Evolutionary conservation across 2,797 vertebrate genomes (phyloP), one percentile per base, ranked within the genome.

Genomic region (Amniataba percoides): DNA sequence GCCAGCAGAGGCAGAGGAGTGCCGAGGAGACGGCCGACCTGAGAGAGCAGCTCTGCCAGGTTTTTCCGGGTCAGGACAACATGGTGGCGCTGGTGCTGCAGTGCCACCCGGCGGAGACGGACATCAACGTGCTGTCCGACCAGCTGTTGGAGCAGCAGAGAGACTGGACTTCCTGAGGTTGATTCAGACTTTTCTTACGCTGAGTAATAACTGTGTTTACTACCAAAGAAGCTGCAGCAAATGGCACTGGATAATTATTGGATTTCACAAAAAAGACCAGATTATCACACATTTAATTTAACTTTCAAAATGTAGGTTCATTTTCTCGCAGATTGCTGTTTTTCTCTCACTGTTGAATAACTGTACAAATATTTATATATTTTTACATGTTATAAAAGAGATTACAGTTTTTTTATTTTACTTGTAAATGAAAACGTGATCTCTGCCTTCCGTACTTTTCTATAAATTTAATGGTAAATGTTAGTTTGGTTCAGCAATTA

Each of bases 41-140:
- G 1, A 94, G 93, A 69, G 83, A 92, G 71, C 88, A 91, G 65
- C 94, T 98, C 46, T 78, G 93, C 31, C 92, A 94, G 78, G 94
- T 97, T 43, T 98, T 98, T 59, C 91, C 89, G 0, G 94, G 80
- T 13, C 96, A 97, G 90, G 94, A 96, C 62, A 91, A 91, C 77
- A 91, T 94, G 83, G 95, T 98, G 81, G 94, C 95, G 19, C 93
- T 96, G 86, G 93, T 96, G 49, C 93, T 98, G 31, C 95, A 96
- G 89, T 88, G 93, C 45, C 89, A 97, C 62, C 94, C 95, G 0
- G 58, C 78, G 1, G 90, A 95, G 74, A 93, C 78, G 1, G 96
- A 97, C 89, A 90, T 97, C 45, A 97, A 96, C 31, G 86, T 92
- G 8, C 94, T 98, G 57, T 97, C 97, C 0, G 89, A 94, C 57